Evolutionary conservation across 1,140 invertebrate species (phyloP).

Genomic region (Ectropis grisescens): DNA sequence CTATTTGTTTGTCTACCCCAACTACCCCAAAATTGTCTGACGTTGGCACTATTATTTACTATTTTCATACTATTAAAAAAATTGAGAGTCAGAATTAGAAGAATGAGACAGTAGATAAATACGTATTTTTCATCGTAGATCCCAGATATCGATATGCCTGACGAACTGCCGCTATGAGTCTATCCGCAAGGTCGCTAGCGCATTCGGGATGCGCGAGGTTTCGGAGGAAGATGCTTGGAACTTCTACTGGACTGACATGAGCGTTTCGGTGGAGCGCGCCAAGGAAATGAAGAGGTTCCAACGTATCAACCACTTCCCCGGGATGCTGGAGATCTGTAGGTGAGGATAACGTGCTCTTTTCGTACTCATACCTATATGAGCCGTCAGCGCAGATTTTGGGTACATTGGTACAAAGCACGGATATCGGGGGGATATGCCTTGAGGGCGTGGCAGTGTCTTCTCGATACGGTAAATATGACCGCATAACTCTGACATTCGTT

Average conservation of each 20-base stretch:
- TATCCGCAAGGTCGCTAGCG: conserved; percentile 77
- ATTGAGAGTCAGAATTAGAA: no score
- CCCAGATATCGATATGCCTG: conserved; percentile 76
- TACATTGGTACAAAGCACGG: no score
- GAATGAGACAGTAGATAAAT: no score
- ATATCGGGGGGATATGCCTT: no score
- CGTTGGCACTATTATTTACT: no score
- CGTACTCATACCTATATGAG: background rate
- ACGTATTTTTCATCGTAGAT: conserved; percentile 25
- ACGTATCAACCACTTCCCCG: conserved; percentile 93
- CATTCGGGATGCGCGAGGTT: conserved; percentile 85
- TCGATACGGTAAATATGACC: no score
- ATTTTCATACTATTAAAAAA: no score
- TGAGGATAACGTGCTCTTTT: conserved; percentile 12
- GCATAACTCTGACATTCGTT: no score
- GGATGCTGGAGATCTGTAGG: conserved; percentile 91
- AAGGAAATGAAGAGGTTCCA: conserved; percentile 93
- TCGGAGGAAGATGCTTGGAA: conserved; percentile 88
- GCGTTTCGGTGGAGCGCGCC: conserved; percentile 83
- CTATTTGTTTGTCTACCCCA: no score
- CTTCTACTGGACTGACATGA: conserved; percentile 90
- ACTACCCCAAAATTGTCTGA: no score
- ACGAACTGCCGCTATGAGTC: conserved; percentile 82
- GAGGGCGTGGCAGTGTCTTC: no score
- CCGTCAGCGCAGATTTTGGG: no score